These are phyloP conservation scores for Dipodomys stephensi DNA, from an alignment of 2,113 vertebrate species.

Conservation along the genomic window DNA sequence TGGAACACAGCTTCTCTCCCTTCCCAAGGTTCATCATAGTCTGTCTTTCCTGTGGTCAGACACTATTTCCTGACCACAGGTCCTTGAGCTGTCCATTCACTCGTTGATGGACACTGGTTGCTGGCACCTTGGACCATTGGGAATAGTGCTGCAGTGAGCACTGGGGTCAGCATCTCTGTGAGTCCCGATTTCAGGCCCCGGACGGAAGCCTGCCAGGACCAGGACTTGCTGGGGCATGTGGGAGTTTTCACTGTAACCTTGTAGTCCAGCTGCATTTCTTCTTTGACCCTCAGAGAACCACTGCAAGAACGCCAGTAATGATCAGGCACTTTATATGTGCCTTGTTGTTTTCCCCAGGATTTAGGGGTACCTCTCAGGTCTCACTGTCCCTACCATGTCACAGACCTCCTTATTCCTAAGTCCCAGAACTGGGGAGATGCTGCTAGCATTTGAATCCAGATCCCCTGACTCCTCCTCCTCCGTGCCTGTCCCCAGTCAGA, in stretches of 20 bases:
- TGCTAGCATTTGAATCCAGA: neutral
- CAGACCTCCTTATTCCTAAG: neutral
- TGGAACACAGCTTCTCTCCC: neutral
- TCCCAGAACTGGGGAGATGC: neutral
- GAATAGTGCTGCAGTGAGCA: accelerated
- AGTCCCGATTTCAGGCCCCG: too few relatives aligned
- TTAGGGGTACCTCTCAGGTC: neutral
- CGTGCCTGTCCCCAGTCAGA: neutral
- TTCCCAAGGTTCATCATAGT: accelerated
- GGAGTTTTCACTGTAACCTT: neutral
- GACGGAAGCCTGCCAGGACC: too few relatives aligned
- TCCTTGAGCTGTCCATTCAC: accelerated
- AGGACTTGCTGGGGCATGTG: neutral
- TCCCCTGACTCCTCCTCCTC: neutral
- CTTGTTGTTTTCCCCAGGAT: neutral
- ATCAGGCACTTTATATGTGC: accelerated
- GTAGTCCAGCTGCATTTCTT: neutral
- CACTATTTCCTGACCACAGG: accelerated
- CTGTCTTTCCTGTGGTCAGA: accelerated
- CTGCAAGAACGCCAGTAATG: neutral
- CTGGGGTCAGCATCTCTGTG: accelerated
- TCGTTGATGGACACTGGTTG: accelerated
- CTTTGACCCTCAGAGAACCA: neutral
- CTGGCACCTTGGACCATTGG: too few relatives aligned
- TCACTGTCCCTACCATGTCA: accelerated